Evolutionary conservation across 1,140 invertebrate species (phyloP).

Genomic region (Amphibalanus amphitrite): DNA sequence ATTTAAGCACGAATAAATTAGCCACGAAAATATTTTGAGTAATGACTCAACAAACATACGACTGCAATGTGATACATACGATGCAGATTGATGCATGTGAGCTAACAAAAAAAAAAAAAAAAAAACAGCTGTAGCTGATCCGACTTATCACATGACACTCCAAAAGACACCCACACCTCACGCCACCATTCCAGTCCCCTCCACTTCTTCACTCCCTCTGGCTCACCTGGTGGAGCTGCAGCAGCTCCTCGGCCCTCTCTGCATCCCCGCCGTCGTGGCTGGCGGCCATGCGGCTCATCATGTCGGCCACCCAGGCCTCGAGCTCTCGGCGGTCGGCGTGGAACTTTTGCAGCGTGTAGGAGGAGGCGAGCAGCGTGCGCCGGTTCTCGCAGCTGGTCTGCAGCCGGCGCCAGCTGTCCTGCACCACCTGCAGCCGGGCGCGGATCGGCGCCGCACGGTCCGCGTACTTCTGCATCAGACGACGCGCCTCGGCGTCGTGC

Average conservation of each 20-base stretch:
- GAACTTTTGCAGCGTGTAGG: slow-evolving; percentile 64
- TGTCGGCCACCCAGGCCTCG: slow-evolving; percentile 62
- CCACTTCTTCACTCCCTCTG: too few species aligned
- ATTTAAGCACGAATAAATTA: background rate
- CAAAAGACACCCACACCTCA: slow-evolving; percentile 51
- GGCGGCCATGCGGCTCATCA: slow-evolving; percentile 62
- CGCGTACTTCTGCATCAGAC: slow-evolving; percentile 51
- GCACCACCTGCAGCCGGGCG: slow-evolving; percentile 42
- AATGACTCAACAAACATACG: background rate
- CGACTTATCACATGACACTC: slow-evolving; percentile 40
- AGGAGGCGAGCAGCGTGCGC: slow-evolving; percentile 43
- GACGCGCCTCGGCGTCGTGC: slow-evolving; percentile 42
- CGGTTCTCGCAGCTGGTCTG: slow-evolving; percentile 43
- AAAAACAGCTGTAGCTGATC: too few species aligned
- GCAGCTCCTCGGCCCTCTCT: background rate
- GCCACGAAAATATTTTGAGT: background rate
- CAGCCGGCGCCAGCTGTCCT: slow-evolving; percentile 52
- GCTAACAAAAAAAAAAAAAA: too few species aligned
- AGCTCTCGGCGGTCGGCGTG: slow-evolving; percentile 47
- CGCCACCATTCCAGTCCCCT: slow-evolving; percentile 47
- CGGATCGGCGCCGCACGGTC: slow-evolving; percentile 47
- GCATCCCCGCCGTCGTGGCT: background rate
- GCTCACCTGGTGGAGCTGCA: slow-evolving; percentile 43
- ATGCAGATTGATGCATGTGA: slow-evolving; percentile 64
- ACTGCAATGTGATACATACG: too few species aligned